Base-by-base conservation (phyloP, 2,113 vertebrate species). In the Alaudala cheleensis region DNA sequence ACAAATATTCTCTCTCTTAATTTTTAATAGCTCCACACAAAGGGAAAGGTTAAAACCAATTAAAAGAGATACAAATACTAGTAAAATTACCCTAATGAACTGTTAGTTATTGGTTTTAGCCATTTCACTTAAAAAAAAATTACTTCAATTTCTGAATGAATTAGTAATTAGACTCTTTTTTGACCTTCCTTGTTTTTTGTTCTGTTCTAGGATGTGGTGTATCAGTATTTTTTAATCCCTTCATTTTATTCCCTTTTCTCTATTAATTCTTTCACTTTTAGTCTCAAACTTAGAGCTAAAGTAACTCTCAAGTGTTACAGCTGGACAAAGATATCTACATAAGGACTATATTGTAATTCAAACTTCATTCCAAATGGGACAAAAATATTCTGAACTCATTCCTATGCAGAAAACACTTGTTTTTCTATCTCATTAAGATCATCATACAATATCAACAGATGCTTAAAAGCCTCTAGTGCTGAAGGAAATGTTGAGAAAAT, bases 41-140 rank as follows among this genome's bases (percentile, higher is more conserved):
- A 97, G 85, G 54, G 86, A 97, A 97, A 98, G 95, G 97, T 97
- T 98, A 97, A 97, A 97, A 92, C 81, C 93, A 98, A 98, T 97
- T 97, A 97, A 96, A 92, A 97, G 93, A 96, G 86, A 96, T 91
- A 97, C 92, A 98, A 98, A 98, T 95, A 97, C 87, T 70, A 95
- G 94, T 96, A 97, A 95, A 96, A 97, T 95, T 96, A 85, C 60
- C 87, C 82, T 92, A 92, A 94, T 92, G 97, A 97, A 97, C 84
- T 77, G 82, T 94, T 96, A 95, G 89, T 95, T 97, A 97, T 67
- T 93, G 90, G 90, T 93, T 97, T 98, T 93, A 92, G 95, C 79
- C n/a, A 29, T 95, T 97, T 97, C 65, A 77, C 84, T 96, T 9
- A 86, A 88, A 90, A 97, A 97, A 90, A 77, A 92, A 94, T 92